Base-by-base conservation (phyloP, 2,797 vertebrate genomes). In the Loris lydekkerianus region DNA sequence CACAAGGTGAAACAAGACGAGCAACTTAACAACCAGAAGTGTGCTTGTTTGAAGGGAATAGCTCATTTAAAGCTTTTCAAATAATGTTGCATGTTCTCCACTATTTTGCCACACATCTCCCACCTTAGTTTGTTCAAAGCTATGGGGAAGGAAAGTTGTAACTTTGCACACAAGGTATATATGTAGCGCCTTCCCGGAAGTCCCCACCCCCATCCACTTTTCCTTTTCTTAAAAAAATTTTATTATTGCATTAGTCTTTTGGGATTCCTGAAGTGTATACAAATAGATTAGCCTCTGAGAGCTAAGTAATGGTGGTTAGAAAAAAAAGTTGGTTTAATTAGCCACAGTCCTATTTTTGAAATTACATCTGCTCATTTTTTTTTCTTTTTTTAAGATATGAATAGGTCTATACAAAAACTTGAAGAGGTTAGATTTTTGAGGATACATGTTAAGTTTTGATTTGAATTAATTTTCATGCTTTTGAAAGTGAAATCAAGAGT, bases 261-360 rank as follows among this genome's bases (percentile, higher is more conserved):
- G 98, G 98, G 98, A 97, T 97, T 98, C 97, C 97, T 88, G 85
- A 96, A 96, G 86, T 97, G 96, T 97, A 97, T 96, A 97, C 97
- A 98, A 98, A 98, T 97, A 98, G 96, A 98, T 97, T 95, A 97
- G 97, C 95, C 95, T 96, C 89, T 10, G 96, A 98, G 96, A 97
- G 97, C 97, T 67, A 92, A 97, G 97, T 98, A 98, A 98, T 97
- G 95, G 93, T 96, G 95, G 97, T 97, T 97, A 97, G 96, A 93
- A 96, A 96, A 97, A 75, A 84, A 94, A 84, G 25, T 78, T 93
- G 84, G 95, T 92, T 96, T 96, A 92, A 97, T 97, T 95, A 96
- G 92, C 86, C 46, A 87, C 75, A 95, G 91, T 97, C 95, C 94
- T 97, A 97, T 97, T 97, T 98, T 95, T 89, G 89, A 97, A 95